phyloP scores from a whole-genome alignment of 2,113 vertebrate species.

The Myrmecobius fasciatus region DNA sequence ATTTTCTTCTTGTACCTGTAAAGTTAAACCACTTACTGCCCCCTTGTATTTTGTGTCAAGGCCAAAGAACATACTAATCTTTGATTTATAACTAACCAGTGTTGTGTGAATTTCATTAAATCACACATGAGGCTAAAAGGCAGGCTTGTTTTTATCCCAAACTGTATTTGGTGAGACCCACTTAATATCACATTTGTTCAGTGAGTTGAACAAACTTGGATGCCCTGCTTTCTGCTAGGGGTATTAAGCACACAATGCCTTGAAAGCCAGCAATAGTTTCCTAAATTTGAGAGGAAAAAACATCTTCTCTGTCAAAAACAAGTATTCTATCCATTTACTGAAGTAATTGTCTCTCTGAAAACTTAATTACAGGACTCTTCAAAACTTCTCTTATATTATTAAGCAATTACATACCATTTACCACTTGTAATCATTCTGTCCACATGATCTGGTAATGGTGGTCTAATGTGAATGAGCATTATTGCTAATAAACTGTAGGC shows the following conservation, averaged over 20 bases:
- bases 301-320: constrained; percentile 23
- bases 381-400: constrained; percentile 20
- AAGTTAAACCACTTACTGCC: constrained; percentile 61
- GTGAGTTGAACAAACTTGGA: constrained; percentile 41
- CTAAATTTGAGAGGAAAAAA: constrained; percentile 48
- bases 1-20: constrained; percentile 45
- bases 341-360: not conserved
- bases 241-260: constrained; percentile 23
- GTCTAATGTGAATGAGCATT: not conserved
- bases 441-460: not conserved
- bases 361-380: constrained; percentile 15
- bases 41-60: constrained; percentile 59
- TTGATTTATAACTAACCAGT: constrained; percentile 64
- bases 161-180: constrained; percentile 40
- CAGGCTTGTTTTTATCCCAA: constrained; percentile 63
- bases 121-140: constrained; percentile 32
- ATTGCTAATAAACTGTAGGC: not conserved
- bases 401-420: constrained; percentile 19
- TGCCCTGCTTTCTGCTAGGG: constrained; percentile 8
- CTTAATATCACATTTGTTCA: constrained; percentile 51
- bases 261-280: not conserved
- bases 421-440: not conserved
- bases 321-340: not conserved
- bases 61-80: constrained; percentile 55
- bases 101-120: constrained; percentile 64